Evolutionary conservation across 92 coral and sea anemone genomes (phyloP), one percentile per base, ranked within the genome.

Genomic region (Porites divaricata): DNA sequence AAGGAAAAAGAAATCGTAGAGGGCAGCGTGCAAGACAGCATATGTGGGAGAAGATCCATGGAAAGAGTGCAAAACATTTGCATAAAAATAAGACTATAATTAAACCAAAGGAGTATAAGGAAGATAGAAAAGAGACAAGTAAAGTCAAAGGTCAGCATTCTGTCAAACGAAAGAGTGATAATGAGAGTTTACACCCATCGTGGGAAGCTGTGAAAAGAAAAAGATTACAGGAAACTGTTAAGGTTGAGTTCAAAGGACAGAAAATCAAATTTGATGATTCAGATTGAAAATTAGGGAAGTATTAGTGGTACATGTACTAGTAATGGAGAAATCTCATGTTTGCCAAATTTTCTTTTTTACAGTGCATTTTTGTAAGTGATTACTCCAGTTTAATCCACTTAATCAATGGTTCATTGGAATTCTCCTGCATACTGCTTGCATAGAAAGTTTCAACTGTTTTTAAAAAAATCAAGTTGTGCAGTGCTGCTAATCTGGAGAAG

Each of bases 201-300:
- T 96, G 99, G 99, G 95, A 94, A 84, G 99, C 99, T 9, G 93
- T 92, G 82, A 96, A 83, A 75, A 88, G 87, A 50, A 93, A 88
- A 85, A 96, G 94, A 50, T 86, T 83, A 48, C 89, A 90, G 80
- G 95, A 95, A 81, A 77, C 91, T 14, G 75, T 87, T 70, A 65
- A 84, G 63, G 90, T 95, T 9, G 94, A 90, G 61, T 96, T 96
- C 77, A 87, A 92, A 80, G 99, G 99, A 63, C 75, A 92, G 86
- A 96, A 93, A 70, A 94, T 94, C 45, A 92, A 74, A 58, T 96
- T 96, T 96, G 94, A 92, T 51, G 82, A 84, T 54, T 75, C 88
- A 58, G 88, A 84, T 28, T 84, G 26, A 63, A 49, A 61, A 35
- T 35, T 35, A 35, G 45, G 45, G 45, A 35, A 35, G 45, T 8